Percentiles rank a stretch among this genome's conserved stretches.
These are phyloP conservation scores for Drosophila eugracilis DNA, from an alignment of 1,140 invertebrate genomes.

Conservation along the genomic window DNA sequence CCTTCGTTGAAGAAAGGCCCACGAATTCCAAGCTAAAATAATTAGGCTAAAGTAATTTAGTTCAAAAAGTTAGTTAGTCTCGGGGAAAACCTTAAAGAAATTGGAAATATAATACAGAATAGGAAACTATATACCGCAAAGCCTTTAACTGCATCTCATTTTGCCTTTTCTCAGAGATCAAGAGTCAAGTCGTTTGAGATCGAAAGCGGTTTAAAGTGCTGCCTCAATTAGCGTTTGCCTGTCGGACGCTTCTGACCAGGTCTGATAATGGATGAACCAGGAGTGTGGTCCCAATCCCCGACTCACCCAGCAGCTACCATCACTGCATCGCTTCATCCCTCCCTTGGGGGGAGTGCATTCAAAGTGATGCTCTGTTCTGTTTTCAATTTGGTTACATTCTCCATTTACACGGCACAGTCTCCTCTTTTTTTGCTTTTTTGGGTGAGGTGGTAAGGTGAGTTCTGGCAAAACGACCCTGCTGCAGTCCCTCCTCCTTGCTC, in stretches of 20 bases:
- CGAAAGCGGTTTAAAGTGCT: slow-evolving; percentile 22
- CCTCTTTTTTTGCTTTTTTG: background rate
- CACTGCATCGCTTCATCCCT: background rate
- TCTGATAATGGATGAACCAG: slow-evolving; percentile 9
- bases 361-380: slow-evolving; percentile 51
- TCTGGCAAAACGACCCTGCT: slow-evolving; percentile 20
- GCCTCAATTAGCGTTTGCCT: slow-evolving; percentile 27
- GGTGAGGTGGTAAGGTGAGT: background rate
- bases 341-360: slow-evolving; percentile 47
- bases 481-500: slow-evolving; percentile 22
- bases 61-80: too few species aligned
- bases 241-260: slow-evolving; percentile 5
- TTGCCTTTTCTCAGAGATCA: slow-evolving; percentile 2
- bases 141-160: background rate
- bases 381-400: slow-evolving; percentile 74
- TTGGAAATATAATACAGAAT: too few species aligned
- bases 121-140: too few species aligned
- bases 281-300: too few species aligned
- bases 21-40: background rate
- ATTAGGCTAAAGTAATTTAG: background rate
- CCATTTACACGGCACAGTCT: slow-evolving; percentile 39
- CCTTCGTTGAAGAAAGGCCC: background rate
- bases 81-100: too few species aligned
- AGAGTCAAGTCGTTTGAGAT: slow-evolving; percentile 9
- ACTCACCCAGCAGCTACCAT: background rate